Evolutionary conservation across 2,797 vertebrate genomes (phyloP), one percentile per base, ranked within the genome.

Genomic region (Schizothorax lantsangensis): DNA sequence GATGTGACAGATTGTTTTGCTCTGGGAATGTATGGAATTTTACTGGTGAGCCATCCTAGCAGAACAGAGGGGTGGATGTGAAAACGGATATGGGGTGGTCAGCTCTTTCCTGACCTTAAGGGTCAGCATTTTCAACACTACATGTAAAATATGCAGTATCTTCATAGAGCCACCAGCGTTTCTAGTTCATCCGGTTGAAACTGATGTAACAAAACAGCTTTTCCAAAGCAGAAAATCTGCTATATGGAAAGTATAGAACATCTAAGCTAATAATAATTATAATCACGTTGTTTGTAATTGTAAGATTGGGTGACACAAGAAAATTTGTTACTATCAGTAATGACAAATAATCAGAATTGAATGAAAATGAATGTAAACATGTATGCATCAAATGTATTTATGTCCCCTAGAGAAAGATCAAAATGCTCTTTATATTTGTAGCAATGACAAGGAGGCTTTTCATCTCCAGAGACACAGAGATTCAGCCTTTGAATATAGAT

Each of bases 81-180:
- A 92, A 95, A 96, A 86, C 10, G 57, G 94, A 96, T 94, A 91
- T 71, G 91, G 89, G 71, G 30, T 88, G 93, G 94, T 95, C 95
- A 96, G 95, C 95, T 92, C 86, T 94, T 95, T 93, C 73, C 88
- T 93, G 92, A 92, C 92, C 94, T 84, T 91, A 92, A 95, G 84
- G 95, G 95, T 95, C 94, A 94, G 89, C 92, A 91, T 89, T 95
- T 93, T 93, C 91, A 92, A 90, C 89, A 86, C 89, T 88, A 82
- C 40, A 79, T 89, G 90, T 86, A 81, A 81, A 40, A 86, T 81
- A 86, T 86, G 78, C 78, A 64, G 66, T 4, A 30, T 79, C 84
- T 49, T 47, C 52, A 36, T 47, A 72, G 36, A 85, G 26, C 23
- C 30, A 4, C 26, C 68, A 26, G 21, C 33, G 0, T 49, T 9